Conservation (phyloP, 2,888 invertebrate species). For the Watsonalla binaria region DNA sequence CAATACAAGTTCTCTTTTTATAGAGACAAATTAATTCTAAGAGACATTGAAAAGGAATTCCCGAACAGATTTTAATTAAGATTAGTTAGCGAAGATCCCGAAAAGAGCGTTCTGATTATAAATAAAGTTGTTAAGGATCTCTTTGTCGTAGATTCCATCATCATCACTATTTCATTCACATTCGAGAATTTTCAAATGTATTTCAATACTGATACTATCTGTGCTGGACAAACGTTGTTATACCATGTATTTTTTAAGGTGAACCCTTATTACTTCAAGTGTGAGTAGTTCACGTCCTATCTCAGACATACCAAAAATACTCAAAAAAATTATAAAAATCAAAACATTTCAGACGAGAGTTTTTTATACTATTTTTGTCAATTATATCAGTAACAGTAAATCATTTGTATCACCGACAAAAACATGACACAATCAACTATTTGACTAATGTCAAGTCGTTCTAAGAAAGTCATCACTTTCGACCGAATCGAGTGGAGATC, state of each 20-base stretch:
- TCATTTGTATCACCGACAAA: not conserved
- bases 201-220: no score
- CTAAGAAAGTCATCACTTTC: constrained; percentile 46
- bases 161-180: no score
- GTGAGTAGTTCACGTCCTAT: no score
- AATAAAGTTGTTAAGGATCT: no score
- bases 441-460: constrained; percentile 27
- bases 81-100: not conserved
- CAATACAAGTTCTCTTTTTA: constrained; percentile 11
- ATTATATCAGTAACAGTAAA: not conserved
- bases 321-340: no score
- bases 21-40: constrained; percentile 6
- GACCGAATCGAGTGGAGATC: constrained; percentile 46
- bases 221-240: no score
- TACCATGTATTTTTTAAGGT: no score
- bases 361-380: not conserved
- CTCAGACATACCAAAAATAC: no score
- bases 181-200: no score
- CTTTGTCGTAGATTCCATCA: no score
- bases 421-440: constrained; percentile 3
- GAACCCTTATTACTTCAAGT: no score
- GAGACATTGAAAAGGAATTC: constrained; percentile 2
- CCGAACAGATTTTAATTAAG: not conserved
- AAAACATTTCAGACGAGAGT: no score
- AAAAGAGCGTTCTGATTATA: not conserved